These are phyloP conservation scores for Puma concolor DNA, from an alignment of 2,113 vertebrate genomes.

Conservation along the genomic window DNA sequence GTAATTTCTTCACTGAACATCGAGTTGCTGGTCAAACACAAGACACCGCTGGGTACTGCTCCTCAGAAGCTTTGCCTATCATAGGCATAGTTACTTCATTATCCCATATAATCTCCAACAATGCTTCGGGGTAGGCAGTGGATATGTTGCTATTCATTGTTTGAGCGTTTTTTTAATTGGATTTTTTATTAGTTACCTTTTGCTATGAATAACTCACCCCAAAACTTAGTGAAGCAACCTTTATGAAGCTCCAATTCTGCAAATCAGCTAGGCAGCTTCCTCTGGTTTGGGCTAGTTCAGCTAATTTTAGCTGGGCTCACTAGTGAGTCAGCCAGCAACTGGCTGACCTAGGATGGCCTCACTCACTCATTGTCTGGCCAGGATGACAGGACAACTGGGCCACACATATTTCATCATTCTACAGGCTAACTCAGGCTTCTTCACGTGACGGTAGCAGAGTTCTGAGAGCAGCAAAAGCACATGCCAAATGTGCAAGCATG, in stretches of 20 bases:
- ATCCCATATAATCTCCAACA: background rate
- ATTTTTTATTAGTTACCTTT: background rate
- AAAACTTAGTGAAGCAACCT: background rate
- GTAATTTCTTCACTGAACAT: background rate
- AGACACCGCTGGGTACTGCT: rapidly evolving
- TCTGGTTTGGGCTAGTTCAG: background rate
- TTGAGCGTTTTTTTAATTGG: background rate
- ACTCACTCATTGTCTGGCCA: background rate
- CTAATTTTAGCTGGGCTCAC: background rate
- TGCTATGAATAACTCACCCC: background rate
- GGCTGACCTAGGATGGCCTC: background rate
- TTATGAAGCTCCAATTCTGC: background rate
- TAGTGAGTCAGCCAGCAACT: background rate
- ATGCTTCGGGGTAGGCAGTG: background rate
- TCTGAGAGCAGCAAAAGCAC: background rate
- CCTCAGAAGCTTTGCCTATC: background rate
- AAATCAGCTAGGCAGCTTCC: background rate
- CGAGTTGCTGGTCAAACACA: background rate
- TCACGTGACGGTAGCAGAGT: background rate
- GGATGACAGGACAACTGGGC: background rate
- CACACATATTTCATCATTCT: background rate
- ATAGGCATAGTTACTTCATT: background rate
- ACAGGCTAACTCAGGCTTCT: background rate
- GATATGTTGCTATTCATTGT: background rate
- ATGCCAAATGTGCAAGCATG: background rate